Evolutionary conservation across 2,888 invertebrate species (phyloP), one percentile per base, ranked within the genome.

Genomic region (Anoncus sp.): DNA sequence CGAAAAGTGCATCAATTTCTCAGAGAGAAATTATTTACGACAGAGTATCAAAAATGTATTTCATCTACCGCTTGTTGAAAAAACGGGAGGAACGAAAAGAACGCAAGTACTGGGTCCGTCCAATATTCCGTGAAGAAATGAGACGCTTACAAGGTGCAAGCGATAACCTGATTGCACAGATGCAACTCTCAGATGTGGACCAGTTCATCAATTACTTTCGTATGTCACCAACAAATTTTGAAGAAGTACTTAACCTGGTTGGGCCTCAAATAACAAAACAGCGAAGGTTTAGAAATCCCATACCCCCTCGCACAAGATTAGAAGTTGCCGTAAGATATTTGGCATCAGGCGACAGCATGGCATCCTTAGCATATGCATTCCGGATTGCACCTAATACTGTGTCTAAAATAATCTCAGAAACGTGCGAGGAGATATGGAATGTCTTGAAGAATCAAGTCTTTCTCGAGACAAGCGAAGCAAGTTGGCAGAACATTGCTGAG

Each of bases 101-200:
- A 31, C 31, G 31, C 7, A 31, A 31, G 7, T 79, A 75, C 53
- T 84, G 82, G 82, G 81, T 84, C 2, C 75, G 83, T 24, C 79
- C 79, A 16, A 81, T 84, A 69, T 75, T 80, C 60, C 14, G 53
- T 75, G 83, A 78, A n/a, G 22, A 59, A 27, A 18, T 18, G n/a
- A 51, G 83, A n/a, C 18, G 45, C 27, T 22, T 55, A 22, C 79
- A 83, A 66, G 83, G 84, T 12, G 80, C 76, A 62, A 83, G 82
- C 53, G 31, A 78, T n/a, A 79, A 83, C 77, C 76, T 83, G 45
- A 60, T 83, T 9, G 43, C 77, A 43, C 31, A 67, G 20, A 51
- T 72, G 63, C n/a, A 20, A 49, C 16, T 38, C 18, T 20, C 18
- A 9, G 73, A 73, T 67, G 12, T 10, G 22, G 74, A 74, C 22